Evolutionary conservation across 1,140 invertebrate species (phyloP).

Genomic region (Orius insidiosus): DNA sequence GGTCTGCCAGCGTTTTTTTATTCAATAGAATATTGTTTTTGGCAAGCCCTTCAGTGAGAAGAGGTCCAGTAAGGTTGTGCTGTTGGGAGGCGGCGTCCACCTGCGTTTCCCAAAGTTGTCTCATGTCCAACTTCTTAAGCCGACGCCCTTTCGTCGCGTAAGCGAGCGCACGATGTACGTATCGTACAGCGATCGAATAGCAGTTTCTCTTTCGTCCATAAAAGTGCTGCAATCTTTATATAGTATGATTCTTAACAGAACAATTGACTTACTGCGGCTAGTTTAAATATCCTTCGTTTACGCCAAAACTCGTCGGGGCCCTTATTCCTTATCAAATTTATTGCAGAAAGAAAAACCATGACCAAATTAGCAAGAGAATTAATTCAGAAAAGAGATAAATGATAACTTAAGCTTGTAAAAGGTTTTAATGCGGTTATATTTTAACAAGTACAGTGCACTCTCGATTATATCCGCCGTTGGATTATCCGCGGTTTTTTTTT

Average conservation of each 20-base stretch:
- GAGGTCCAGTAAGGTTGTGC: conserved; percentile 42
- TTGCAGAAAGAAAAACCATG: conserved; percentile 47
- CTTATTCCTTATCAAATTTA: conserved; percentile 33
- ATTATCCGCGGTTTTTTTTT: too few species aligned
- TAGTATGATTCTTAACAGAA: background rate
- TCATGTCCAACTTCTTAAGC: conserved; percentile 51
- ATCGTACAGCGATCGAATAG: conserved; percentile 53
- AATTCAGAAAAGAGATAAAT: too few species aligned
- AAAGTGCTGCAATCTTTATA: conserved; percentile 38
- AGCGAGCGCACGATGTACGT: conserved; percentile 48
- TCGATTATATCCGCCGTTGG: too few species aligned
- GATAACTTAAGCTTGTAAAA: conserved; percentile 14
- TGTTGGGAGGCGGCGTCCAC: conserved; percentile 51
- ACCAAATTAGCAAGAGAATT: too few species aligned
- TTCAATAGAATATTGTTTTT: conserved; percentile 47
- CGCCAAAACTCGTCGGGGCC: conserved; percentile 72
- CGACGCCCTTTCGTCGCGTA: conserved; percentile 48
- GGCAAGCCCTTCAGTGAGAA: conserved; percentile 44
- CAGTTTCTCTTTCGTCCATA: conserved; percentile 57
- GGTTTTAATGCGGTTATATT: background rate
- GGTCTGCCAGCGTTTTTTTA: conserved; percentile 55
- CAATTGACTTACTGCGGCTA: conserved; percentile 46
- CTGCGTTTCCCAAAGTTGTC: conserved; percentile 51
- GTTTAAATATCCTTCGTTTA: conserved; percentile 57
- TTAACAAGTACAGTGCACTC: too few species aligned